Evolutionary conservation across 2,888 invertebrate species (phyloP).

Genomic region (Ptychoptera contaminata): DNA sequence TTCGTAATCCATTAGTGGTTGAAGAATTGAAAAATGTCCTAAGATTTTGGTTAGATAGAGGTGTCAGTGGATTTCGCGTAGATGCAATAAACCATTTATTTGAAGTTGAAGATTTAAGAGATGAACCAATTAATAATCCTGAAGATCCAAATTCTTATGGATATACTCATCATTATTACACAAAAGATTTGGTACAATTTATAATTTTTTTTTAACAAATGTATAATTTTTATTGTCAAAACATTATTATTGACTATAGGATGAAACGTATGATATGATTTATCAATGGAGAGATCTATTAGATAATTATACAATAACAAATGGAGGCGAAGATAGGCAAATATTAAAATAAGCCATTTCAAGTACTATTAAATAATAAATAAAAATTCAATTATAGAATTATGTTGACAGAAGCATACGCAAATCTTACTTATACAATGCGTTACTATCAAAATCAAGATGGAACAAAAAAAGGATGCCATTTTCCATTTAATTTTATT

Average conservation of each 20-base stretch:
- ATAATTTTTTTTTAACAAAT: too few relatives aligned
- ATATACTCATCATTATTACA: conserved; percentile 36
- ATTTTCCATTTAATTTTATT: conserved; percentile 67
- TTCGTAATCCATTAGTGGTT: conserved; percentile 44
- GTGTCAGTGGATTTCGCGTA: conserved; percentile 58
- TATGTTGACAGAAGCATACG: conserved; percentile 65
- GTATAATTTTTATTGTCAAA: too few relatives aligned
- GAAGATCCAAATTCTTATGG: conserved; percentile 32
- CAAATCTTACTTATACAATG: conserved; percentile 40
- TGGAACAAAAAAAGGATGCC: conserved; percentile 33
- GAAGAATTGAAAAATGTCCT: conserved; percentile 48
- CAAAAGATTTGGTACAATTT: conserved; percentile 34
- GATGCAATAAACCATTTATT: conserved; percentile 33
- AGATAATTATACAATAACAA: conserved; percentile 42
- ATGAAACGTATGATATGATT: conserved; percentile 30
- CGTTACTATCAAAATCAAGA: conserved; percentile 42
- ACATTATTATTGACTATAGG: not conserved
- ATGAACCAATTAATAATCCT: conserved; percentile 33
- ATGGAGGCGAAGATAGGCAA: conserved; percentile 24
- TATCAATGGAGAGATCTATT: conserved; percentile 29
- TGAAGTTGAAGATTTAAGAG: conserved; percentile 33
- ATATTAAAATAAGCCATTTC: conserved; percentile 47
- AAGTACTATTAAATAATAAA: too few relatives aligned
- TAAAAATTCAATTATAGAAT: conserved; percentile 36
- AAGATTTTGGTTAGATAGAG: conserved; percentile 53